A percentile compares a stretch with the other conserved stretches of the same genome.
phyloP scores from a whole-genome alignment of 2,797 vertebrate genomes.

The Centropyge bicolor region DNA sequence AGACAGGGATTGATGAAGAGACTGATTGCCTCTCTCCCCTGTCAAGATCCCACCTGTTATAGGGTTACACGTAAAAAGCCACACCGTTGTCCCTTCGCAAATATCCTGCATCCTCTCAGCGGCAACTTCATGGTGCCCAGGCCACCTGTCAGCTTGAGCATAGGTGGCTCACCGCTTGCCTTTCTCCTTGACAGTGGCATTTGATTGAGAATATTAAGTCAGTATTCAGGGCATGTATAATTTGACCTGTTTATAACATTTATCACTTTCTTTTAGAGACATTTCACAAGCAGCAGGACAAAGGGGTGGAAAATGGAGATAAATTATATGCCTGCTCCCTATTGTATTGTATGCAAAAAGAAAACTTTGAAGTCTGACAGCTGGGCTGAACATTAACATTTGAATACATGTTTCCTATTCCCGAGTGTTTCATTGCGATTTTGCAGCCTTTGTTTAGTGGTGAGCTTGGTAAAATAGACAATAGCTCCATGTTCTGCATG shows the following conservation, averaged over 20 bases:
- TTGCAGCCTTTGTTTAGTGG: slow-evolving; percentile 73
- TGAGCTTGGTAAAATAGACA: slow-evolving; percentile 74
- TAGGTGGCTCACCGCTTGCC: slow-evolving; percentile 56
- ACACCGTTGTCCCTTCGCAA: slow-evolving; percentile 66
- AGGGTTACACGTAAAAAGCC: slow-evolving; percentile 62
- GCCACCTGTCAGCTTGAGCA: slow-evolving; percentile 66
- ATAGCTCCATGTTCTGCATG: slow-evolving; percentile 73
- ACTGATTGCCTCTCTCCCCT: slow-evolving; percentile 80
- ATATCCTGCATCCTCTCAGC: slow-evolving; percentile 69
- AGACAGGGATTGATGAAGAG: slow-evolving; percentile 85
- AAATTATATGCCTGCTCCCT: slow-evolving; percentile 56
- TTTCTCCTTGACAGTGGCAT: slow-evolving; percentile 72
- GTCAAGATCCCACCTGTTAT: slow-evolving; percentile 85
- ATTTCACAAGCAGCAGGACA: slow-evolving; percentile 57
- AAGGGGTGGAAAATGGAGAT: slow-evolving; percentile 59
- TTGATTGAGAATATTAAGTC: slow-evolving; percentile 68
- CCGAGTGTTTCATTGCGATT: slow-evolving; percentile 65
- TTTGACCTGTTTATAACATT: slow-evolving; percentile 61
- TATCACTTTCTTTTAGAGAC: slow-evolving; percentile 56
- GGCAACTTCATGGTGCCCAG: slow-evolving; percentile 61
- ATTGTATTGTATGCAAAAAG: slow-evolving; percentile 65
- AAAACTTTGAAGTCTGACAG: slow-evolving; percentile 75
- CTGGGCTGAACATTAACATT: slow-evolving; percentile 79
- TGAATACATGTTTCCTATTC: slow-evolving; percentile 76
- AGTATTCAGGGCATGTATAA: slow-evolving; percentile 65